Evolutionary conservation across 2,797 vertebrate genomes (phyloP).

Genomic region (Holocentrus rufus): DNA sequence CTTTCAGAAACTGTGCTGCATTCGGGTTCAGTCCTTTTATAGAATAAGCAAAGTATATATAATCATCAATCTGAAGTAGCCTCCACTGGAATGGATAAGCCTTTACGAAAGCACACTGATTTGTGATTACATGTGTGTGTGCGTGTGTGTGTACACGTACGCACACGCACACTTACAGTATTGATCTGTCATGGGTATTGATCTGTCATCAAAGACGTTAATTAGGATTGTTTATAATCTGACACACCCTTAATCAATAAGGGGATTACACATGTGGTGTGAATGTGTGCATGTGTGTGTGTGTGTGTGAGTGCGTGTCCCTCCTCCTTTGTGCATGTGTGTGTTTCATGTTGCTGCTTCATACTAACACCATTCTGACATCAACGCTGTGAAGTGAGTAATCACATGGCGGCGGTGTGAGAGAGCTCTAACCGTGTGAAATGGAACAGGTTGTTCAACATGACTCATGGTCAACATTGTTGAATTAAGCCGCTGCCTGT

Average conservation of each 20-base stretch:
- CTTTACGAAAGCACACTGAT: not conserved
- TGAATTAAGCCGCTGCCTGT: not conserved
- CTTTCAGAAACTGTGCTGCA: not conserved
- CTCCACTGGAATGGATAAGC: constrained; percentile 2
- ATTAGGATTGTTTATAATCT: constrained; percentile 5
- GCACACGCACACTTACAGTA: too few species aligned
- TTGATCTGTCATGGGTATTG: constrained; percentile 10
- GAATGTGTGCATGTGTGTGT: constrained; percentile 6
- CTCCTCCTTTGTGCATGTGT: constrained; percentile 3
- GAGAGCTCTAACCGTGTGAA: not conserved
- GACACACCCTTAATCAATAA: not conserved
- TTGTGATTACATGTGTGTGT: not conserved
- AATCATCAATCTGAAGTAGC: constrained; percentile 11
- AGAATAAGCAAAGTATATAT: constrained; percentile 2
- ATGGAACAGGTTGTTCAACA: constrained; percentile 8
- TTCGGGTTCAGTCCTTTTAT: constrained; percentile 5
- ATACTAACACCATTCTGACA: not conserved
- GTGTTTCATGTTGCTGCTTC: constrained; percentile 3
- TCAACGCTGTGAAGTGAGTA: not conserved
- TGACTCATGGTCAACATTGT: constrained; percentile 18
- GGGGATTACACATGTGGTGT: constrained; percentile 6
- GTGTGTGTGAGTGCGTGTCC: too few species aligned
- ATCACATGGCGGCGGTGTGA: not conserved
- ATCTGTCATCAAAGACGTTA: constrained; percentile 13
- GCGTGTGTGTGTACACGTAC: too few species aligned